Evolutionary conservation across 2,797 vertebrate species (phyloP).

Genomic region (Tangara arthus): DNA sequence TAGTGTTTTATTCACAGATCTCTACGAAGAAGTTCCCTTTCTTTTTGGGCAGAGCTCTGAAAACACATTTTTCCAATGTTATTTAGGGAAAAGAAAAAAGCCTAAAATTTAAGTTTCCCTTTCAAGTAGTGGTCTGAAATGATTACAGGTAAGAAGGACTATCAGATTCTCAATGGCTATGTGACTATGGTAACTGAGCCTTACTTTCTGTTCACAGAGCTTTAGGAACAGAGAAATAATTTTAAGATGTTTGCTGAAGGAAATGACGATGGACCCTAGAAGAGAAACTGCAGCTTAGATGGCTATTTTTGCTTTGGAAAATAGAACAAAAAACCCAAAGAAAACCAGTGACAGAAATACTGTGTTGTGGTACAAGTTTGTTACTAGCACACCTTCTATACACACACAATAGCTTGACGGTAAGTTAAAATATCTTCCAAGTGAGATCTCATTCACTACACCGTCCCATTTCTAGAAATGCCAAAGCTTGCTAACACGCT

Average conservation of each 20-base stretch:
- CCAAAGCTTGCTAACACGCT: constrained; percentile 18
- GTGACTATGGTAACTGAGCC: constrained; percentile 72
- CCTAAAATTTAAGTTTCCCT: constrained; percentile 60
- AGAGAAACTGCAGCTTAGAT: constrained; percentile 71
- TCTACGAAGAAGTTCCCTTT: constrained; percentile 57
- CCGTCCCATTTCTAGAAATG: constrained; percentile 32
- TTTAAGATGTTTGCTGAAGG: constrained; percentile 55
- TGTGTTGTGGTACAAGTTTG: constrained; percentile 74
- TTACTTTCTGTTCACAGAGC: constrained; percentile 57
- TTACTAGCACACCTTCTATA: constrained; percentile 69
- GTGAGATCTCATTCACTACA: constrained; percentile 45
- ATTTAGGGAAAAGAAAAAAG: constrained; percentile 50
- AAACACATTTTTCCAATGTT: constrained; percentile 32
- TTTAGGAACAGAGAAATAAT: constrained; percentile 57
- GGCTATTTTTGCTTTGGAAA: constrained; percentile 73
- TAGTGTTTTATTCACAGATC: constrained; percentile 68
- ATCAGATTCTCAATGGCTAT: constrained; percentile 56
- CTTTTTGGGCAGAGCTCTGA: constrained; percentile 38
- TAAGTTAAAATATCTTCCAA: constrained; percentile 57
- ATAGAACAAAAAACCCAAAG: constrained; percentile 33
- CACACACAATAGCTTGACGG: constrained; percentile 47
- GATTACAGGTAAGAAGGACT: constrained; percentile 56
- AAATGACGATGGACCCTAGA: constrained; percentile 66
- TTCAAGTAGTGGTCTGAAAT: constrained; percentile 73
- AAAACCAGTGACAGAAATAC: constrained; percentile 76